Percentiles rank a stretch among this genome's conserved stretches.
Evolutionary conservation across 2,888 invertebrate genomes (phyloP).

Genomic region (Sarcophaga caerulescens): DNA sequence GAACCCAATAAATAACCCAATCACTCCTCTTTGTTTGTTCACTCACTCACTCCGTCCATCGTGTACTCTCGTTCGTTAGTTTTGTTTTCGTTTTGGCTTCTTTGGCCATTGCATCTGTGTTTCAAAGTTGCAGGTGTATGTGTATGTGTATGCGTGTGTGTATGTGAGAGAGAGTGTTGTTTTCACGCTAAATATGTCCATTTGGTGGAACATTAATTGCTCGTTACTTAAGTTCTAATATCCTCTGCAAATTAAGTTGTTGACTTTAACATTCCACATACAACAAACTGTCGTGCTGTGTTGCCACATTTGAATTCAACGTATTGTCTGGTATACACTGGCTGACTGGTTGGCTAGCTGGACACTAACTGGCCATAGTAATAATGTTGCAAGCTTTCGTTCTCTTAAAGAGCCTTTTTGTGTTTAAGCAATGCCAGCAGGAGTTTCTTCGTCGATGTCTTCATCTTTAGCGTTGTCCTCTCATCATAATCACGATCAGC

Average conservation of each 20-base stretch:
- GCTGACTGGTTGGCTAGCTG: neutral
- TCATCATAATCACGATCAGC: conserved; percentile 35
- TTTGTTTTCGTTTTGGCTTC: neutral
- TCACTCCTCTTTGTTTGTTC: conserved; percentile 71
- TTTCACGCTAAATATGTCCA: conserved; percentile 73
- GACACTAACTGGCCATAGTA: neutral
- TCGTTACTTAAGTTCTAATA: conserved; percentile 81
- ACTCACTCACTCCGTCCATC: neutral
- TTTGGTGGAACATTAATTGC: conserved; percentile 80
- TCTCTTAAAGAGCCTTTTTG: conserved; percentile 37
- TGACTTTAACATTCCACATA: conserved; percentile 76
- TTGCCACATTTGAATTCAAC: conserved; percentile 68
- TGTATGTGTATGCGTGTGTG: conserved; percentile 32
- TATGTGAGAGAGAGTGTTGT: conserved; percentile 29
- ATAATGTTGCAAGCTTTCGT: conserved; percentile 31
- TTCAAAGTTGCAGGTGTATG: neutral
- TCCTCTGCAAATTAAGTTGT: conserved; percentile 81
- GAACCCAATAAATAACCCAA: conserved; percentile 81
- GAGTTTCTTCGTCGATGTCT: conserved; percentile 47
- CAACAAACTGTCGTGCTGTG: conserved; percentile 78
- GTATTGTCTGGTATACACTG: neutral
- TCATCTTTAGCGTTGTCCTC: conserved; percentile 25
- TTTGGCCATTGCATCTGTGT: neutral
- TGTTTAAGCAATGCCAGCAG: conserved; percentile 61
- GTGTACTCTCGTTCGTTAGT: neutral